Conservation (phyloP, 2,888 invertebrate species). For the Anarsia innoxiella region DNA sequence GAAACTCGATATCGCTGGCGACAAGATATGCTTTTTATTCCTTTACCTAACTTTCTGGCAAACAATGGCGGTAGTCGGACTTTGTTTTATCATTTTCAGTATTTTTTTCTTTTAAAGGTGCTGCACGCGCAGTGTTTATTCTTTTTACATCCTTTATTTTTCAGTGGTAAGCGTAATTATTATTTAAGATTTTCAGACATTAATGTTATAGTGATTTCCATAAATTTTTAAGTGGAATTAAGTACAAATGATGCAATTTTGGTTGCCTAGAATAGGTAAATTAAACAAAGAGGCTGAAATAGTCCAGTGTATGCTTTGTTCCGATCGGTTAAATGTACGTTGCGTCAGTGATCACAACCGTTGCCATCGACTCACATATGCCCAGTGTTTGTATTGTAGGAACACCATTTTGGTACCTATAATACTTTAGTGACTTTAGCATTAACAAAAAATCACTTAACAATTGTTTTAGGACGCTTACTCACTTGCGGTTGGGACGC, state of each 20-base stretch:
- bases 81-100: too few relatives aligned
- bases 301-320: neutral
- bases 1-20: conserved; percentile 70
- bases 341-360: neutral
- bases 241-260: too few relatives aligned
- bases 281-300: neutral
- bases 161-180: neutral
- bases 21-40: conserved; percentile 71
- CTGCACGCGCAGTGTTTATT: too few relatives aligned
- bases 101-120: too few relatives aligned
- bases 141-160: too few relatives aligned
- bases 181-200: neutral
- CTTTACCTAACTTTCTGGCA: conserved; percentile 47
- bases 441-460: neutral
- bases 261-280: neutral
- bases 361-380: neutral
- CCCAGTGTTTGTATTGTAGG: neutral
- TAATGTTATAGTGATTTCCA: too few relatives aligned
- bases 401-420: neutral
- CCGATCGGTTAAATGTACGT: neutral
- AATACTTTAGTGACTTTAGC: neutral
- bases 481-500: too few relatives aligned
- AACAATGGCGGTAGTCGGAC: conserved; percentile 68
- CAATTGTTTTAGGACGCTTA: neutral
- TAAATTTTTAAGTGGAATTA: too few relatives aligned